Evolutionary conservation across 92 coral and sea anemone genomes (phyloP), one percentile per base, ranked within the genome.

Genomic region (Zoanthus sansibaricus): DNA sequence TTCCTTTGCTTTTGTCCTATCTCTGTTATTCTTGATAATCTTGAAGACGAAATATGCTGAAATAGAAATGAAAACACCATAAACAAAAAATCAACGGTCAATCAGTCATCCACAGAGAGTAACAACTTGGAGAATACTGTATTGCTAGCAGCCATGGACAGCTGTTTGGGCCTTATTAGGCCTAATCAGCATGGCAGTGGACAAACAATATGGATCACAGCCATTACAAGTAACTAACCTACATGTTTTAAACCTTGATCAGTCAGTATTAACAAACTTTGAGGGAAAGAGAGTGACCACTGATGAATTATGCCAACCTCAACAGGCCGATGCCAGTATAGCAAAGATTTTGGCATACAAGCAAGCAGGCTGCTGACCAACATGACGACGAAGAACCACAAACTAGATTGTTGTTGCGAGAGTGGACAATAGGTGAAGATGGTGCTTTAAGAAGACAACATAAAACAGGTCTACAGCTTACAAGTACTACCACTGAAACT

Each of bases 11-110:
- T 87, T 90, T 72, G 86, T 93, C 71, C 98, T 93, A 67, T 95
- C 96, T 75, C 93, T 91, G 86, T 96, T 95, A 76, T 94, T 89
- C 94, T 95, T 96, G 78, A 96, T 87, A 42, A 96, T 87, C 90
- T 94, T 91, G 92, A 91, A 96, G 52, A 96, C 93, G 87, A 96
- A 95, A 59, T 83, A 87, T 21, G 88, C 99, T 96, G 95, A 21
- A 92, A 91, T 72, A 2, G 64, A 72, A 67, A 80, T 37, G 13
- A 72, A 72, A 2, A 44, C 30, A 62, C 31, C 15, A 25, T 49
- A 49, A 49, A 49, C 2, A 49, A 49, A 33, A 1, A 33, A 3
- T 33, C 42, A 33, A 33, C 2, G 42, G 42, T n/a, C n/a, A n/a
- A 33, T 3, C 42, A 33, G 42, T 33, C 0, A 33, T 33, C 42